Evolutionary conservation across 2,888 invertebrate species (phyloP).

Genomic region (Halocaridina rubra): DNA sequence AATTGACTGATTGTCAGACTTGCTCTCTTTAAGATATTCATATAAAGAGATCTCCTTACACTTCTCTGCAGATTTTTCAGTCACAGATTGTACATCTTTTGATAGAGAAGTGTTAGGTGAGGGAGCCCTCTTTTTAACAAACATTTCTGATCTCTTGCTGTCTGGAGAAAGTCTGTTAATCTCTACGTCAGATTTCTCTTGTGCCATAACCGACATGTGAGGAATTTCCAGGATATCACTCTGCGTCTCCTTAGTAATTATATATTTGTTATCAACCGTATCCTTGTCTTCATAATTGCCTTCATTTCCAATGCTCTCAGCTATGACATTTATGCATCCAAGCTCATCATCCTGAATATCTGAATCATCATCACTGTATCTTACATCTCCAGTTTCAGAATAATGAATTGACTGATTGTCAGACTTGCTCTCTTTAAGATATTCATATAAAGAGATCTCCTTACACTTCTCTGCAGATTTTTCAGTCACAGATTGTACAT

Average conservation of each 20-base stretch:
- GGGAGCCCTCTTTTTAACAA: constrained; percentile 50
- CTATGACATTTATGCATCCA: background rate
- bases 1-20: background rate
- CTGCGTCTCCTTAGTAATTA: background rate
- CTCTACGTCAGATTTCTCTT: too few species aligned
- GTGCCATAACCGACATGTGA: too few species aligned
- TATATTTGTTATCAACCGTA: background rate
- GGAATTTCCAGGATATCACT: background rate
- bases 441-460: too few species aligned
- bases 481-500: constrained; percentile 38
- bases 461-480: constrained; percentile 12
- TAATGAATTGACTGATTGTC: background rate
- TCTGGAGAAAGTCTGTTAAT: background rate
- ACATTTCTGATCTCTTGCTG: background rate
- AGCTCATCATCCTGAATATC: background rate
- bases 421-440: too few species aligned
- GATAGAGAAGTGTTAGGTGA: constrained; percentile 57
- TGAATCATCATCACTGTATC: background rate
- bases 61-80: constrained; percentile 16
- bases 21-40: too few species aligned
- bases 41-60: background rate
- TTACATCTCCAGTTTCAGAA: background rate
- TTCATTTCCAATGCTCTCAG: background rate
- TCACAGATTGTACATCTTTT: constrained; percentile 42
- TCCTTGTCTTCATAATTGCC: background rate